phyloP scores from a whole-genome alignment of 2,888 invertebrate genomes.

The Acleris literana region DNA sequence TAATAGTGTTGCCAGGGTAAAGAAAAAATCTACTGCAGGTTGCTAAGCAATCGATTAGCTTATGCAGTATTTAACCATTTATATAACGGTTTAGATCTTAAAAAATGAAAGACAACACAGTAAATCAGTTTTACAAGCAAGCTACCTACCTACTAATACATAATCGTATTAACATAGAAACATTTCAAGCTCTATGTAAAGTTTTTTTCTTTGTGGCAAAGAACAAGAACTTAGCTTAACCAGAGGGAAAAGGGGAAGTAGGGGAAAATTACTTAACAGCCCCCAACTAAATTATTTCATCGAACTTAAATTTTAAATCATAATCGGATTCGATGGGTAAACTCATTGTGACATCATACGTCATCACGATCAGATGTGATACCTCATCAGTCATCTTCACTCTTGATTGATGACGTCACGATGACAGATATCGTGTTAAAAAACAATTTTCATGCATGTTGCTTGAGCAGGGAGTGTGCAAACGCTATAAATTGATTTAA shows the following conservation, averaged over 20 bases:
- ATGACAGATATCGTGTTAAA: constrained; percentile 25
- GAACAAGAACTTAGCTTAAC: too few relatives aligned
- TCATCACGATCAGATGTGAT: constrained; percentile 22
- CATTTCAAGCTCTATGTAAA: too few relatives aligned
- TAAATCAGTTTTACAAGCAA: too few relatives aligned
- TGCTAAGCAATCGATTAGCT: not conserved
- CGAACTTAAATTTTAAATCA: not conserved
- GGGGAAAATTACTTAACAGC: too few relatives aligned
- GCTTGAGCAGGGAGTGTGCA: constrained; percentile 9
- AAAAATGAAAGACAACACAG: too few relatives aligned
- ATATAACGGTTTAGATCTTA: too few relatives aligned
- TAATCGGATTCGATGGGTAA: not conserved
- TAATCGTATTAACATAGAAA: too few relatives aligned
- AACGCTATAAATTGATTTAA: constrained; percentile 17
- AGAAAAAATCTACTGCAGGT: constrained; percentile 44
- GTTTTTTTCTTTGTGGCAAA: too few relatives aligned
- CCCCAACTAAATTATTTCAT: too few relatives aligned
- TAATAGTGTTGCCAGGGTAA: constrained; percentile 57
- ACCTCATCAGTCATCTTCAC: constrained; percentile 14
- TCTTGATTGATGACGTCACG: constrained; percentile 29
- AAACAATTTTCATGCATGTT: constrained; percentile 18
- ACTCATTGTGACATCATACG: constrained; percentile 14
- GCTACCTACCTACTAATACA: too few relatives aligned
- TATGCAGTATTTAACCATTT: not conserved
- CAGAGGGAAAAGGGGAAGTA: too few relatives aligned